These are phyloP conservation scores for Catharus bicknelli DNA, from an alignment of 2,113 vertebrate genomes.

Conservation along the genomic window DNA sequence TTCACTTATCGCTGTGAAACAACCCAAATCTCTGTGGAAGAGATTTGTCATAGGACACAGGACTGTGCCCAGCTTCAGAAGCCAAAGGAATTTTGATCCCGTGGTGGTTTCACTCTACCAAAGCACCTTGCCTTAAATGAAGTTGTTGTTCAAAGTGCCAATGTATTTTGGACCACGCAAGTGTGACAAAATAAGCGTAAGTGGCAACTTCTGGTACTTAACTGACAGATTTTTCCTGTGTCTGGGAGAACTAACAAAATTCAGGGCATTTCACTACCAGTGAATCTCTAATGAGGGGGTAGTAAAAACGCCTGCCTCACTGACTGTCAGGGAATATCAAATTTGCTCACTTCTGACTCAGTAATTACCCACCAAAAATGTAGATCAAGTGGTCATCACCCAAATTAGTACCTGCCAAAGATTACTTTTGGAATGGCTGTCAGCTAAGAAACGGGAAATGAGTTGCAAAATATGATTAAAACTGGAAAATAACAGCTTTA, in stretches of 20 bases:
- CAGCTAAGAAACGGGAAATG: constrained; percentile 75
- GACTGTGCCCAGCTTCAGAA: background rate
- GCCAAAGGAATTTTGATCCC: background rate
- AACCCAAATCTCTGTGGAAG: background rate
- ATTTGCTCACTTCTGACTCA: constrained; percentile 78
- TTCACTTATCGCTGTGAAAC: background rate
- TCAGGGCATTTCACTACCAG: constrained; percentile 70
- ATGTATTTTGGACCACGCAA: background rate
- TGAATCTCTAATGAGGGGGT: constrained; percentile 76
- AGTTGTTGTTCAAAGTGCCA: constrained; percentile 6
- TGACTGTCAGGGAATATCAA: constrained; percentile 77
- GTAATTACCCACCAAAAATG: constrained; percentile 82
- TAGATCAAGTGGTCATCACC: constrained; percentile 81
- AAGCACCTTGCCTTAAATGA: background rate
- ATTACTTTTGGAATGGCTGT: constrained; percentile 72
- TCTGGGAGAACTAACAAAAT: constrained; percentile 70
- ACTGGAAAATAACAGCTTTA: constrained; percentile 78
- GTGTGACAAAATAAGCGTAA: constrained; percentile 64
- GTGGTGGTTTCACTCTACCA: background rate
- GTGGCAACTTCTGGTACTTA: constrained; percentile 49
- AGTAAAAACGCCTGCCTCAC: constrained; percentile 73
- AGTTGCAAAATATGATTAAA: constrained; percentile 77
- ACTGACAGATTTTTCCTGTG: constrained; percentile 65
- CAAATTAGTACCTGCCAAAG: constrained; percentile 83
- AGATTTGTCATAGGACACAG: background rate